Evolutionary conservation across 1,140 invertebrate species (phyloP).

Genomic region (Drosophila fuyamai): DNA sequence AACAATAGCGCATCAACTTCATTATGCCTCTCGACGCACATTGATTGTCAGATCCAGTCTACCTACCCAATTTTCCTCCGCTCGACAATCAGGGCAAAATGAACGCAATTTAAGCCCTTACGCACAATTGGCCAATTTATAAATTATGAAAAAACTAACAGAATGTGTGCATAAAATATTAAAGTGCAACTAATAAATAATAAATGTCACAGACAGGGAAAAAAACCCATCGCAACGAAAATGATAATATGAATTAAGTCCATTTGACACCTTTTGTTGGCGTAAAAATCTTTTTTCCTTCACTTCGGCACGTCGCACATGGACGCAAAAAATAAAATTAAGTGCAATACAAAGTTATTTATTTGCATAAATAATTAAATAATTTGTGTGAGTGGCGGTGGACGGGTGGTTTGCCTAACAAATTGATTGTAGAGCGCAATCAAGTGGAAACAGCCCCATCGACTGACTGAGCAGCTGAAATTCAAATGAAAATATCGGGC

Average conservation of each 20-base stretch:
- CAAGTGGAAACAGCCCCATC: conserved; percentile 34
- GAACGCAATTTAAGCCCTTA: conserved; percentile 31
- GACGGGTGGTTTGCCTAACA: conserved; percentile 35
- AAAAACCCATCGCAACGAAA: conserved; percentile 13
- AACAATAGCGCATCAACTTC: conserved; percentile 46
- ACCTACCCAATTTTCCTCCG: conserved; percentile 2
- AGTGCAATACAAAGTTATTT: conserved; percentile 64
- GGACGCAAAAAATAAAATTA: conserved; percentile 39
- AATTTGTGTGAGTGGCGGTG: conserved; percentile 59
- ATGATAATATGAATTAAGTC: conserved; percentile 69
- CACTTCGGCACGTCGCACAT: conserved; percentile 35
- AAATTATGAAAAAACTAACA: conserved; percentile 45
- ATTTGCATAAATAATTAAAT: conserved; percentile 77
- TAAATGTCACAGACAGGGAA: conserved; percentile 49
- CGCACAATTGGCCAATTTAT: conserved; percentile 45
- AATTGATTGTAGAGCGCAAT: conserved; percentile 65
- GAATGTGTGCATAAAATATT: conserved; percentile 63
- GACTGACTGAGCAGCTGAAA: conserved; percentile 53
- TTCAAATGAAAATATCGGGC: conserved; percentile 45
- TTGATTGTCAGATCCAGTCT: conserved; percentile 34
- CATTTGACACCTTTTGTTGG: conserved; percentile 76
- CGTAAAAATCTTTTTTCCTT: conserved; percentile 60
- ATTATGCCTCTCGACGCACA: conserved; percentile 57
- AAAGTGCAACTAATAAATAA: conserved; percentile 74
- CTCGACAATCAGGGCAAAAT: conserved; percentile 36